phyloP scores from a whole-genome alignment of 2,888 invertebrate species.

The Cryptus armator region DNA sequence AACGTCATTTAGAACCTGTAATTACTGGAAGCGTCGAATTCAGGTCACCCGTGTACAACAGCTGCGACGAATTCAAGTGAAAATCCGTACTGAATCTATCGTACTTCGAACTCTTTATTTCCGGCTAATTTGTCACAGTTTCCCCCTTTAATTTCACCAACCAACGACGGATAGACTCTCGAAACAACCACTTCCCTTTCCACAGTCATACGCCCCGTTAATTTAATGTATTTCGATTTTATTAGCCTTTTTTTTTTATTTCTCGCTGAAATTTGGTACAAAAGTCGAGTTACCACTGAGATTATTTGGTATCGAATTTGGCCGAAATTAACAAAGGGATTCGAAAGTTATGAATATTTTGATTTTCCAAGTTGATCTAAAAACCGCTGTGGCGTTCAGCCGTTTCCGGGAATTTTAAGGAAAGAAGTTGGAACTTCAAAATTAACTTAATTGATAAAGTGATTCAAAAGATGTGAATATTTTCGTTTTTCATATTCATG shows the following conservation, averaged over 20 bases:
- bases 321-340: too few relatives aligned
- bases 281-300: too few relatives aligned
- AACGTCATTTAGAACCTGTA: slow-evolving; percentile 37
- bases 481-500: too few relatives aligned
- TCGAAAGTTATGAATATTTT: too few relatives aligned
- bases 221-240: neutral
- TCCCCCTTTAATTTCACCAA: slow-evolving; percentile 1
- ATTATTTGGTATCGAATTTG: too few relatives aligned
- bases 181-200: neutral
- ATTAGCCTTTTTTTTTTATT: neutral
- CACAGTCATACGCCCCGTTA: neutral
- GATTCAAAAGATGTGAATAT: too few relatives aligned
- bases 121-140: neutral
- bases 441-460: too few relatives aligned
- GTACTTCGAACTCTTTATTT: slow-evolving; percentile 7
- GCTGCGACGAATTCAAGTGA: neutral
- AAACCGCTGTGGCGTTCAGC: too few relatives aligned
- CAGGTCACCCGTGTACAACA: neutral
- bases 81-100: neutral
- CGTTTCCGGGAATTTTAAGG: too few relatives aligned
- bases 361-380: too few relatives aligned
- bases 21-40: slow-evolving; percentile 27
- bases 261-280: too few relatives aligned
- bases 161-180: neutral
- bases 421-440: too few relatives aligned